These are phyloP conservation scores for Antechinus stuartii DNA, from an alignment of 2,113 vertebrate genomes.

Conservation along the genomic window DNA sequence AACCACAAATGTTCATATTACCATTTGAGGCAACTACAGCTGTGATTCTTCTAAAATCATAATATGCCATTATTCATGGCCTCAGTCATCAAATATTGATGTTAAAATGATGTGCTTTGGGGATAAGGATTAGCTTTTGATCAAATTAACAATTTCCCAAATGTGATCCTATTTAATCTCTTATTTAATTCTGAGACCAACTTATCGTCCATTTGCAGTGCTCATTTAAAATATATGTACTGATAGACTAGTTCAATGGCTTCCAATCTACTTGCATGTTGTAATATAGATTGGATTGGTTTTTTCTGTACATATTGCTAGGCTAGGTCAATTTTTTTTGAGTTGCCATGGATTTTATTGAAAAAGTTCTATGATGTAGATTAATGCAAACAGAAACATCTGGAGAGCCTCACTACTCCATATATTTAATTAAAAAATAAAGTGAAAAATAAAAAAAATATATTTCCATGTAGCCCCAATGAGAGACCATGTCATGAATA, in stretches of 20 bases:
- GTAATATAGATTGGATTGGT: background rate
- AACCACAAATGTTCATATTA: background rate
- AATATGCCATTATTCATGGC: background rate
- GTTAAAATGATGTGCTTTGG: background rate
- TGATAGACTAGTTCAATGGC: background rate
- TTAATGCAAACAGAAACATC: background rate
- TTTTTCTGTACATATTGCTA: background rate
- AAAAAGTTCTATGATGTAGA: background rate
- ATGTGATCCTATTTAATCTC: background rate
- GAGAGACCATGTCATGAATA: background rate
- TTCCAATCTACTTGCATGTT: background rate
- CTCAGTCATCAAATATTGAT: background rate
- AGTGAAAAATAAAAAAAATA: background rate
- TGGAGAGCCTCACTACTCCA: background rate
- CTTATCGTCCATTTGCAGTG: background rate
- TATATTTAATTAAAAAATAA: slow-evolving; percentile 6
- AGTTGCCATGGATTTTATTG: background rate
- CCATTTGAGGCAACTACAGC: background rate
- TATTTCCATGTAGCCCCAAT: background rate
- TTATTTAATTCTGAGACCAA: background rate
- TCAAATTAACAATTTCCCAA: background rate
- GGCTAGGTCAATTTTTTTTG: background rate
- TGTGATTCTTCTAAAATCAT: background rate
- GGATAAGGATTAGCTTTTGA: background rate
- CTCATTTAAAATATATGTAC: background rate